phyloP scores from a whole-genome alignment of 2,113 vertebrate genomes.

The Sarotherodon lohbergeri region DNA sequence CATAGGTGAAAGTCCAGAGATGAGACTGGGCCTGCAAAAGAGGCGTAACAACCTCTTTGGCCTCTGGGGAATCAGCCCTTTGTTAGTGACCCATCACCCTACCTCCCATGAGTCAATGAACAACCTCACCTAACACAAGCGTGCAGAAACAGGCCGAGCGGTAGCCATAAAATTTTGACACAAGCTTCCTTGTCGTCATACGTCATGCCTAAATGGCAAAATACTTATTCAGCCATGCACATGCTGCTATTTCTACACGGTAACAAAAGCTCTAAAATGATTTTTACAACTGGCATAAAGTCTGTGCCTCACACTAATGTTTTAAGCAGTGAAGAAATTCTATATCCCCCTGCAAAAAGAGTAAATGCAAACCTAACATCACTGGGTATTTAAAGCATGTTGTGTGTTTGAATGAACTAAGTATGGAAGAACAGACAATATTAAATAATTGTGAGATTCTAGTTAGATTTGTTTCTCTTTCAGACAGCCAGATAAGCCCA shows the following conservation, averaged over 20 bases:
- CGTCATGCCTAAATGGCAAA: conserved; percentile 1
- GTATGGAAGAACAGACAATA: background rate
- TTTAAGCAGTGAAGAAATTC: conserved; percentile 19
- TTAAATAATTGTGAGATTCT: background rate
- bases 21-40: conserved; percentile 23
- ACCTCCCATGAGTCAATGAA: conserved; percentile 34
- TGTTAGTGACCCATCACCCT: conserved; percentile 45
- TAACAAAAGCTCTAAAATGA: conserved; percentile 22
- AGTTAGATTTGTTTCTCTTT: background rate
- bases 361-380: background rate
- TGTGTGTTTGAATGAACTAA: background rate
- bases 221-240: background rate
- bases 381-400: conserved; percentile 16
- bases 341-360: conserved; percentile 11
- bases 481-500: background rate
- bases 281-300: conserved; percentile 18
- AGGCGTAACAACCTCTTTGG: conserved; percentile 21
- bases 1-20: conserved; percentile 39
- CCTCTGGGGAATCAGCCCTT: conserved; percentile 29
- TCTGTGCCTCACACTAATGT: conserved; percentile 7
- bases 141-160: conserved; percentile 24
- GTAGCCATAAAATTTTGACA: conserved; percentile 19
- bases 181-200: background rate
- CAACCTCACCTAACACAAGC: conserved; percentile 19
- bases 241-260: background rate